Conservation (phyloP, 1,140 invertebrate genomes). For the Solen grandis region DNA sequence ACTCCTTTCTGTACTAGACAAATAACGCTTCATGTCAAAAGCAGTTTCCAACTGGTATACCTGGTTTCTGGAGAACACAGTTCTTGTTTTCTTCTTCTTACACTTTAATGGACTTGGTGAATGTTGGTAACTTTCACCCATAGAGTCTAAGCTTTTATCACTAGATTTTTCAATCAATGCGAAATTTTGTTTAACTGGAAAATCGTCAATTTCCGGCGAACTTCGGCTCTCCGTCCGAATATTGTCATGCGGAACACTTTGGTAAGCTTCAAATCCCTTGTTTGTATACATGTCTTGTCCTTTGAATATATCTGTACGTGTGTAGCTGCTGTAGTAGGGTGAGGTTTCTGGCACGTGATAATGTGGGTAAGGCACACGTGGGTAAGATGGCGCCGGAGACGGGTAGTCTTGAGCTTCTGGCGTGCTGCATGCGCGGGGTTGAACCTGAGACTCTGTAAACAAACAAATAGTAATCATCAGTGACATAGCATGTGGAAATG, state of each 20-base stretch:
- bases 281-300: neutral
- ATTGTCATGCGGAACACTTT: neutral
- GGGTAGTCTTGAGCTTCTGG: conserved; percentile 37
- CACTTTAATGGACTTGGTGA: conserved; percentile 41
- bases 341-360: neutral
- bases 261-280: neutral
- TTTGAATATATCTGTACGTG: neutral
- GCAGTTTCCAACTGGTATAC: conserved; percentile 98
- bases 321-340: neutral
- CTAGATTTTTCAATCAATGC: conserved; percentile 1
- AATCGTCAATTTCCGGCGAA: neutral
- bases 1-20: conserved; percentile 97
- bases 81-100: conserved; percentile 85
- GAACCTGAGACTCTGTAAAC: conserved; percentile 25
- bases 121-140: conserved; percentile 33
- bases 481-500: neutral
- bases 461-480: conserved; percentile 11
- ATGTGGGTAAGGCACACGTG: neutral
- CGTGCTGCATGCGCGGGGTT: conserved; percentile 44
- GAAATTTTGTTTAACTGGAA: neutral
- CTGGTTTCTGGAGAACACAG: conserved; percentile 99
- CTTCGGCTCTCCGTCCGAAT: neutral
- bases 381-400: conserved; percentile 29
- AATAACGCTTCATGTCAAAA: conserved; percentile 98
- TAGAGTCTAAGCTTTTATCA: conserved; percentile 48